Base-by-base conservation (phyloP, 2,113 vertebrate genomes). In the Rhinogobius similis region DNA sequence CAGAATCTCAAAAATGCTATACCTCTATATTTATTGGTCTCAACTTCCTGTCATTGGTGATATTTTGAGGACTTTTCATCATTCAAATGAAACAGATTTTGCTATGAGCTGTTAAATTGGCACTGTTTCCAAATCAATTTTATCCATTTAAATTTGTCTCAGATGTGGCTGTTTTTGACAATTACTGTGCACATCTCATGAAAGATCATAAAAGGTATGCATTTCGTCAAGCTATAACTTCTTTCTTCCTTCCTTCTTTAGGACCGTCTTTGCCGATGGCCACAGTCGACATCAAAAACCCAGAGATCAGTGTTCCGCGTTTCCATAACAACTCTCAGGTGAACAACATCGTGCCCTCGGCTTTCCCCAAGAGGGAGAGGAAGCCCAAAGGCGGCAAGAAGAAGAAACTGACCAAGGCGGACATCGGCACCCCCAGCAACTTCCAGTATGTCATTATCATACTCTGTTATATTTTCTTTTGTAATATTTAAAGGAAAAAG, bases 341-440 rank as follows among this genome's bases (percentile, higher is more conserved):
- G 83, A 98, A 97, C 92, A 96, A 95, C 86, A 94, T 96, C 24
- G 87, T 95, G 29, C 94, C 95, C 88, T 93, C 92, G 87, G 92
- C 93, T 12, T 94, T 98, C 85, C 94, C 90, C 89, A 98, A 94
- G 95, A 95, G 95, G 84, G 96, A 96, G 92, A 98, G 97, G 79
- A 99, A 99, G 91, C 88, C 77, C 80, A 98, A 97, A 89, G 87
- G 90, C 81, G 52, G 23, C 23, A 98, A 98, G 89, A 97, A 95
- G 90, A 99, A 98, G 88, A 96, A 89, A 85, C 80, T 99, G 87
- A 97, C 97, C 67, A 99, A 99, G 89, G 94, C 96, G 20, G 98
- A 99, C 92, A 99, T 99, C 85, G 98, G 98, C 85, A 98, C 97
- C 0, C 98, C 98, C 7, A 99, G 97, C 89, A 99, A 99, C 91